Evolutionary conservation across 2,888 invertebrate genomes (phyloP).

Genomic region (Nomada flava): DNA sequence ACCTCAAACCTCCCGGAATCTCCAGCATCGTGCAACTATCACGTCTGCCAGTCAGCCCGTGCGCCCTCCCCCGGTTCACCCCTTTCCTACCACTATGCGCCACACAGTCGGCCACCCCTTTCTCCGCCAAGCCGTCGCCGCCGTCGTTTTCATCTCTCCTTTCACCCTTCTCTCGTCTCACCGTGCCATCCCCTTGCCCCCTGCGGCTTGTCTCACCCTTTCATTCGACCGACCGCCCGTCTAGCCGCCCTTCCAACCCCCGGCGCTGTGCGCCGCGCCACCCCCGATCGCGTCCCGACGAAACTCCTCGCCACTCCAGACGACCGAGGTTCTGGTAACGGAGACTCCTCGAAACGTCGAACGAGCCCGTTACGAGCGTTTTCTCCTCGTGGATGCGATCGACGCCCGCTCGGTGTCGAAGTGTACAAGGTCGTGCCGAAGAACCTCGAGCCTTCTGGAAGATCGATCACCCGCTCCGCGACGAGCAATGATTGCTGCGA

Average conservation of each 20-base stretch:
- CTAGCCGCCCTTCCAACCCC: conserved; percentile 64
- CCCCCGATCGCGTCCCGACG: conserved; percentile 63
- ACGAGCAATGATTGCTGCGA: not conserved
- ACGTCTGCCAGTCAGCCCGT: conserved; percentile 62
- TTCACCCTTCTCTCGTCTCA: conserved; percentile 63
- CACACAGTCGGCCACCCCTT: conserved; percentile 55
- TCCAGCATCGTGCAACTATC: conserved; percentile 68
- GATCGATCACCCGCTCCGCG: conserved; percentile 50
- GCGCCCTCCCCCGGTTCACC: conserved; percentile 21
- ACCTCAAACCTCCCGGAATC: conserved; percentile 72
- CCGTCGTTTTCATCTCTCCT: conserved; percentile 72
- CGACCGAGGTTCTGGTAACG: conserved; percentile 68
- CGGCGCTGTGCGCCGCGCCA: conserved; percentile 50
- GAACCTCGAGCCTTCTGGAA: conserved; percentile 29
- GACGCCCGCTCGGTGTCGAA: conserved; percentile 30
- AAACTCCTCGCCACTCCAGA: conserved; percentile 72
- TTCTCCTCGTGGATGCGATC: conserved; percentile 57
- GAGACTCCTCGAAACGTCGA: conserved; percentile 61
- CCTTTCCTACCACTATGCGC: conserved; percentile 26
- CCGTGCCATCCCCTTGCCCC: conserved; percentile 23
- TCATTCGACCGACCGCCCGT: conserved; percentile 64
- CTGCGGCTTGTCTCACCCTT: conserved; percentile 53
- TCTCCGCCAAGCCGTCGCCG: conserved; percentile 62
- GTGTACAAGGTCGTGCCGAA: conserved; percentile 63
- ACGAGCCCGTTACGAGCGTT: conserved; percentile 66